phyloP scores from a whole-genome alignment of 2,113 vertebrate genomes.

The Variabilichromis moorii region DNA sequence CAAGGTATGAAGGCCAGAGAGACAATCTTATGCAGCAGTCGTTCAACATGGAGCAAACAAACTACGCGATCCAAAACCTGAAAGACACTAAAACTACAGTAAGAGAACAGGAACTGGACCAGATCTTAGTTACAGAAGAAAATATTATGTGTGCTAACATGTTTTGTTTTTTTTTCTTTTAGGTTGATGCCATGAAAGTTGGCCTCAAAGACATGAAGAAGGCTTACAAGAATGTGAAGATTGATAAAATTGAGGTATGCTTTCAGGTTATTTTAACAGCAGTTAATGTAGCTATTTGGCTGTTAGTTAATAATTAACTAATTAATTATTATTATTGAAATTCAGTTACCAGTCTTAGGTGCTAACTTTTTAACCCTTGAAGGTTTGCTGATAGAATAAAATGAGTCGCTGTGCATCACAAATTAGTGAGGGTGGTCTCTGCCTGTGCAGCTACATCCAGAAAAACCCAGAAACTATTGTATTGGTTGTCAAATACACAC shows the following conservation, averaged over 20 bases:
- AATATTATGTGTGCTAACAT: neutral
- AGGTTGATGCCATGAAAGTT: constrained; percentile 97
- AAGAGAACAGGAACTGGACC: constrained; percentile 3
- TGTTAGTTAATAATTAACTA: neutral
- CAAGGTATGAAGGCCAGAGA: constrained; percentile 93
- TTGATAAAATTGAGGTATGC: constrained; percentile 93
- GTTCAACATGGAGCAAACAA: constrained; percentile 99
- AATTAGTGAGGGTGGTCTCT: neutral
- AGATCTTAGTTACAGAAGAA: neutral
- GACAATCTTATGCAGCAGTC: constrained; percentile 96
- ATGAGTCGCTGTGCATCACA: neutral
- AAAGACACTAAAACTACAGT: constrained; percentile 99
- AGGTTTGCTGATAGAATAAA: neutral
- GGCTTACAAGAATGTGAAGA: constrained; percentile 93
- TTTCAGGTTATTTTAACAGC: neutral
- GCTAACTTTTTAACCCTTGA: neutral
- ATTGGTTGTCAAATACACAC: neutral
- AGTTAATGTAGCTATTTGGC: neutral
- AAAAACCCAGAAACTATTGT: neutral
- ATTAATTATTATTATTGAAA: neutral
- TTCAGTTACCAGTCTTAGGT: neutral
- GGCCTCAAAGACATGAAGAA: constrained; percentile 99
- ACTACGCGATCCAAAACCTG: constrained; percentile 94
- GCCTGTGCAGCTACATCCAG: neutral
- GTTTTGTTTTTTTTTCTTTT: neutral